Percentiles rank a stretch among this genome's conserved stretches.
phyloP scores from a whole-genome alignment of 2,113 vertebrate species.

The Odontophorus gujanensis region DNA sequence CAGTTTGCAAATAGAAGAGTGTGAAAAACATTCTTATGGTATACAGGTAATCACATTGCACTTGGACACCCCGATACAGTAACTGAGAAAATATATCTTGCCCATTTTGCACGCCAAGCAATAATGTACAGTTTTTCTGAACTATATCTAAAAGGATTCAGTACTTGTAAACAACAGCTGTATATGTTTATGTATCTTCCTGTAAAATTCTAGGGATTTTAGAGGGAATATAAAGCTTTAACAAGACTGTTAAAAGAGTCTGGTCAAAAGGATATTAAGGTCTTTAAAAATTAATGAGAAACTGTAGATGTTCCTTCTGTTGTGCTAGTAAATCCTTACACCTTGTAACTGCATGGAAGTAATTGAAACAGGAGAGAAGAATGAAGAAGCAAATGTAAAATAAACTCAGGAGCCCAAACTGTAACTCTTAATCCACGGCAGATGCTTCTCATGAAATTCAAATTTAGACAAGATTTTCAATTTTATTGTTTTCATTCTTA shows the following conservation, averaged over 20 bases:
- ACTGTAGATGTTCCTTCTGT: background rate
- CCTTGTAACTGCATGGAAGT: background rate
- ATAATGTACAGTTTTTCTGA: background rate
- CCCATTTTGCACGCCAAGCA: background rate
- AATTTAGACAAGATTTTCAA: background rate
- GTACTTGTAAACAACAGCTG: background rate
- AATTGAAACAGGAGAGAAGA: background rate
- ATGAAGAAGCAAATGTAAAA: background rate
- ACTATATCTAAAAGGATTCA: background rate
- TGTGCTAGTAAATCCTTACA: background rate
- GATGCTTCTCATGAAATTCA: background rate
- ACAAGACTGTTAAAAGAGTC: background rate
- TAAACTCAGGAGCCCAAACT: background rate
- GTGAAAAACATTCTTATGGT: background rate
- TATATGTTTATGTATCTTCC: background rate
- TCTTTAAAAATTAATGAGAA: background rate
- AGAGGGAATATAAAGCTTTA: background rate
- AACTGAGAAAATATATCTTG: background rate
- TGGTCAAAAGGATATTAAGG: background rate
- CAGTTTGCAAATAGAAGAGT: background rate
- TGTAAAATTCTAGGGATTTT: background rate
- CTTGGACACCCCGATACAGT: background rate
- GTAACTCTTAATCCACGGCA: background rate
- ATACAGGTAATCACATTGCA: background rate
- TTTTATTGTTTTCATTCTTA: no score